A percentile compares a stretch with the other conserved stretches of the same genome.
phyloP scores from a whole-genome alignment of 2,113 vertebrate species.

The Oceanodroma tethys region DNA sequence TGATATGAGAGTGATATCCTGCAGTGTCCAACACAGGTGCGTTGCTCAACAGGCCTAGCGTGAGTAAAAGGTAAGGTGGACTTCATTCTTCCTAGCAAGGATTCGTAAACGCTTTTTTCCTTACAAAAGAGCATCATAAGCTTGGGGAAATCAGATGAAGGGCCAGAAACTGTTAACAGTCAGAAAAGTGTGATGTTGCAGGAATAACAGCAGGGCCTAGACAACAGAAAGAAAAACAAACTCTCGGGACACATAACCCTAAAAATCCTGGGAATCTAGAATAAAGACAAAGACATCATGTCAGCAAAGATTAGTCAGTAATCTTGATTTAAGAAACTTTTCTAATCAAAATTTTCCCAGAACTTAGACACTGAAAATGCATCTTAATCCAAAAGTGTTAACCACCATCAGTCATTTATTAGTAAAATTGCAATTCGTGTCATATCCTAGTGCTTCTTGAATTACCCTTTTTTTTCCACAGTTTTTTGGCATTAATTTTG shows the following conservation, averaged over 20 bases:
- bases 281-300: neutral
- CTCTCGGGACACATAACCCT: neutral
- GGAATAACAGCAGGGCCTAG: neutral
- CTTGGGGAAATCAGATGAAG: neutral
- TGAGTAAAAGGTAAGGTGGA: neutral
- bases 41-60: rapidly evolving
- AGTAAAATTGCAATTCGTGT: neutral
- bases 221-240: neutral
- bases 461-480: neutral
- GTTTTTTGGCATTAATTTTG: neutral
- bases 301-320: neutral
- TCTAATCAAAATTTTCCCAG: neutral
- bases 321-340: neutral
- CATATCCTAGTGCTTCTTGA: neutral
- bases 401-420: neutral
- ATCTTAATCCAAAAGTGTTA: neutral
- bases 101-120: rapidly evolving
- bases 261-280: neutral
- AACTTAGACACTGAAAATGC: neutral
- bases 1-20: too few relatives aligned
- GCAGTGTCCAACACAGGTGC: neutral
- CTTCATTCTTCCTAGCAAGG: neutral
- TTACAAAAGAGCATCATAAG: neutral
- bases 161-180: neutral
- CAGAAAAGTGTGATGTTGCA: neutral